Evolutionary conservation across 2,797 vertebrate species (phyloP), one percentile per base, ranked within the genome.

Genomic region (Mareca penelope): DNA sequence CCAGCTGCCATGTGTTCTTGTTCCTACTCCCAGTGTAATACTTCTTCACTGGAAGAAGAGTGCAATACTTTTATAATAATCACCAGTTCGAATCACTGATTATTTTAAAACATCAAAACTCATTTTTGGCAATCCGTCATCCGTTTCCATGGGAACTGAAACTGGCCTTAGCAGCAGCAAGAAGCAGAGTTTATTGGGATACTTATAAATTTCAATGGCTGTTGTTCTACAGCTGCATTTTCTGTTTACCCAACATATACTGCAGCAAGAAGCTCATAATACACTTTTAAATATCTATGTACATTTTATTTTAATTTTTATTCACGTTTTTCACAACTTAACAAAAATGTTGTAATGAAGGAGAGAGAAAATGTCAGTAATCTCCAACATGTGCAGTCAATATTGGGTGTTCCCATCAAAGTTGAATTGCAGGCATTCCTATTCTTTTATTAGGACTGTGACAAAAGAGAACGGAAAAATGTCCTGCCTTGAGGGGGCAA

Each of bases 111-210:
- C 87, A 94, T 92, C 85, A 94, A 89, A 69, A 96, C 44, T 92
- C 64, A 65, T 92, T 96, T 97, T 96, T 89, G 91, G 94, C 72
- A 91, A 94, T 90, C 93, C 65, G 52, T 95, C 90, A 94, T 68
- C 68, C 33, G 95, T 96, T 94, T 89, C 97, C 94, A 96, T 95
- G 96, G 96, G 85, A 97, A 96, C 96, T 68, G 91, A 81, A 95
- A 92, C 64, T 9, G n/a, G 90, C 95, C 85, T 75, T 42, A 87
- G 83, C 80, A 90, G 76, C 80, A 48, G 68, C 78, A 85, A 95
- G 93, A 93, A 94, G 64, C 80, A 61, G 92, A 95, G 87, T 93
- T 97, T 95, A 94, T 91, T 94, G 85, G 92, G 93, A 69, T 94
- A 68, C 94, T 96, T 90, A 67, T 5, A 84, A 71, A 89, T 96